A percentile compares a stretch with the other conserved stretches of the same genome.
Evolutionary conservation across 1,140 invertebrate species (phyloP).

Genomic region (Bradysia coprophila): DNA sequence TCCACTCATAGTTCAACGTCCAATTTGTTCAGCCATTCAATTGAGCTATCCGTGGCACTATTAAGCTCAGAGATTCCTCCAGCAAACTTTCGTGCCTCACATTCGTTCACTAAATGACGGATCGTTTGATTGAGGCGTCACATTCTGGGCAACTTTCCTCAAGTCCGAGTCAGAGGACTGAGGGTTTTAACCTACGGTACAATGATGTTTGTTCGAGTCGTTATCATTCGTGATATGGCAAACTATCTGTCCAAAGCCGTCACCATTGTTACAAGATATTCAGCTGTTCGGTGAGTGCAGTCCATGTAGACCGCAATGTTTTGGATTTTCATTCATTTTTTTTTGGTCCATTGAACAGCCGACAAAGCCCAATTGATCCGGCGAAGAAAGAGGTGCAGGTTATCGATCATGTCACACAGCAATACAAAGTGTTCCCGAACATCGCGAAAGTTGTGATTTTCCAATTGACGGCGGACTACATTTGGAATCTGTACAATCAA

Average conservation of each 20-base stretch:
- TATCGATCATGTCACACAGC: constrained; percentile 83
- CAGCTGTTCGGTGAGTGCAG: constrained; percentile 45
- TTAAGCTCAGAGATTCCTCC: too few relatives aligned
- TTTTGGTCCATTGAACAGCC: too few relatives aligned
- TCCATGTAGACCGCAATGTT: too few relatives aligned
- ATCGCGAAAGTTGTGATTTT: constrained; percentile 65
- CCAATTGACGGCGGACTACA: constrained; percentile 45
- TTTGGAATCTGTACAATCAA: constrained; percentile 67
- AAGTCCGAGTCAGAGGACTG: too few relatives aligned
- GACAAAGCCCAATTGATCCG: constrained; percentile 67
- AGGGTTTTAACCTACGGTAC: constrained; percentile 86
- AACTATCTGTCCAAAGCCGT: constrained; percentile 58
- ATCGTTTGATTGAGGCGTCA: too few relatives aligned
- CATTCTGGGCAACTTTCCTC: too few relatives aligned
- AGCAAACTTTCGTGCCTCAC: too few relatives aligned
- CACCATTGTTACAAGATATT: constrained; percentile 75
- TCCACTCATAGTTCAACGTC: too few relatives aligned
- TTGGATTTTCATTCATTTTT: too few relatives aligned
- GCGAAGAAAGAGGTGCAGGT: constrained; percentile 76
- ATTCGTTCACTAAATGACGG: too few relatives aligned
- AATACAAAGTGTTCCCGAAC: constrained; percentile 72
- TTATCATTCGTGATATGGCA: constrained; percentile 51
- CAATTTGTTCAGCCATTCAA: too few relatives aligned
- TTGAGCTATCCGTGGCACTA: too few relatives aligned
- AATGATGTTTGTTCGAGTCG: constrained; percentile 83